Conservation (phyloP, 2,113 vertebrate genomes). For the Atrichornis clamosus region DNA sequence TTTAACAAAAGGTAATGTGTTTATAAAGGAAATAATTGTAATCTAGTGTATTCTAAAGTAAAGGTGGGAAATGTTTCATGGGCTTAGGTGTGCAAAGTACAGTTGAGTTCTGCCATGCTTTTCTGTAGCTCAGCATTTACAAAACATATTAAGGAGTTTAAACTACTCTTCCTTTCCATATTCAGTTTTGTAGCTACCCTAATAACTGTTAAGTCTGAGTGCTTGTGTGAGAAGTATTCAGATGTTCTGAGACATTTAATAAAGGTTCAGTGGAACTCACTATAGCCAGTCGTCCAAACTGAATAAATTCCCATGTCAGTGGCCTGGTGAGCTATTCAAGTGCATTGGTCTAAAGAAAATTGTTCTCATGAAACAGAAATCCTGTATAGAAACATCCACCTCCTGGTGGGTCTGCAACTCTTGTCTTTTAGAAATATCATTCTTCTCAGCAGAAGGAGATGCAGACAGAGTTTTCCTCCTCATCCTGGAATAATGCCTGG, state of each 20-base stretch:
- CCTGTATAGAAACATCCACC: neutral
- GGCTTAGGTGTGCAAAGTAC: slow-evolving; percentile 44
- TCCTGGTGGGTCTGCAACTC: neutral
- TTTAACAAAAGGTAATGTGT: slow-evolving; percentile 18
- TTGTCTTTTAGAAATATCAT: neutral
- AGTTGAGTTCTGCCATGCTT: slow-evolving; percentile 49
- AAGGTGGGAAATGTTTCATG: slow-evolving; percentile 47
- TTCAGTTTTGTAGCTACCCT: slow-evolving; percentile 55
- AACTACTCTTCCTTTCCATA: slow-evolving; percentile 33
- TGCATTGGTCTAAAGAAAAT: neutral
- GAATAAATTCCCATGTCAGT: neutral
- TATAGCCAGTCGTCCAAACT: slow-evolving; percentile 51
- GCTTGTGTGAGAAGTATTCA: slow-evolving; percentile 26
- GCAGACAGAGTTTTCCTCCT: neutral
- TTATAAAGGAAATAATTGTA: slow-evolving; percentile 55
- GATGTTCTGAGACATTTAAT: slow-evolving; percentile 15
- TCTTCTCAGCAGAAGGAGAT: neutral
- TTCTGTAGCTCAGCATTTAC: slow-evolving; percentile 60
- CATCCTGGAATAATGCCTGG: neutral
- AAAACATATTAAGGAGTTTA: slow-evolving; percentile 45
- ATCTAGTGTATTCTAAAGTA: slow-evolving; percentile 35
- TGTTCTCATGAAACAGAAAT: neutral
- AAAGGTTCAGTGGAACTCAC: neutral
- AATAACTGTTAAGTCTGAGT: slow-evolving; percentile 44
- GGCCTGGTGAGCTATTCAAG: neutral